These are phyloP conservation scores for Caiman crocodilus DNA, from an alignment of 2,797 vertebrate genomes.

Conservation along the genomic window DNA sequence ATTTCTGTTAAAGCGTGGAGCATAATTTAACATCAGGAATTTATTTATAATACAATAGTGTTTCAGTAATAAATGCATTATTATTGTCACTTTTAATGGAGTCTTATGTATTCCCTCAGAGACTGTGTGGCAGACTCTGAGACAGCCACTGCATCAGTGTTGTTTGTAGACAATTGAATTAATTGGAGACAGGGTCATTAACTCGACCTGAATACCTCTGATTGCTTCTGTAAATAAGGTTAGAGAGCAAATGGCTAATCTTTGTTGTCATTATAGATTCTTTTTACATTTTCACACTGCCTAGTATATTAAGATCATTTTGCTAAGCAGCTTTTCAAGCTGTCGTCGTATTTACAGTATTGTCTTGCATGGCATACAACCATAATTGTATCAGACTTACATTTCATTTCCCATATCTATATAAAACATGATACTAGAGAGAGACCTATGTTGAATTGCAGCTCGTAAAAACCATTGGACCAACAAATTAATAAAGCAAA, in stretches of 20 bases:
- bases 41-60: conserved; percentile 86
- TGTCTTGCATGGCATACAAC: conserved; percentile 73
- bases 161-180: conserved; percentile 88
- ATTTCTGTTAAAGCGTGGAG: conserved; percentile 85
- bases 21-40: conserved; percentile 85
- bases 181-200: conserved; percentile 88
- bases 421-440: conserved; percentile 75
- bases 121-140: conserved; percentile 78
- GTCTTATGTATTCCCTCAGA: conserved; percentile 81
- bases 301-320: conserved; percentile 81
- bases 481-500: conserved; percentile 83
- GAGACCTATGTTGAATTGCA: conserved; percentile 70
- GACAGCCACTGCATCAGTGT: conserved; percentile 80
- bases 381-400: conserved; percentile 80
- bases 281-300: conserved; percentile 84
- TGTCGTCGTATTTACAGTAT: conserved; percentile 76
- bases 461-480: conserved; percentile 81
- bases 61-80: conserved; percentile 85
- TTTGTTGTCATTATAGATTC: conserved; percentile 84
- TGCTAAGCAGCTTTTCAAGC: conserved; percentile 81
- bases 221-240: conserved; percentile 87
- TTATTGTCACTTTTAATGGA: conserved; percentile 86
- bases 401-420: conserved; percentile 81
- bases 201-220: conserved; percentile 87
- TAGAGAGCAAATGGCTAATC: conserved; percentile 86